Base-by-base conservation (phyloP, 2,888 invertebrate genomes). In the Oxytorus armatus region DNA sequence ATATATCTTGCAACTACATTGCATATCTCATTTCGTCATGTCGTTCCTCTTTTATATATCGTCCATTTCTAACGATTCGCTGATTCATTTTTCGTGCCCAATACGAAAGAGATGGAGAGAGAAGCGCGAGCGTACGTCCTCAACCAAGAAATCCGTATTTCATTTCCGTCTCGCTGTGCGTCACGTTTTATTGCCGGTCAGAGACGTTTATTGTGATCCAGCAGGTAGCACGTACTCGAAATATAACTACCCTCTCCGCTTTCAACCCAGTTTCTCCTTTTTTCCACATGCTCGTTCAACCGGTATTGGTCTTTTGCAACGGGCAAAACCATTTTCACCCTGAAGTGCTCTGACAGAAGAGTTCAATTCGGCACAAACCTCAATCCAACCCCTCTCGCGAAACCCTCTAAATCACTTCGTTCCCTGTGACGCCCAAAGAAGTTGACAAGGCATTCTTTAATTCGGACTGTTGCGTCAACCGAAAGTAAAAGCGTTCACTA, bases 201-300 rank as follows among this genome's bases (percentile, higher is more conserved):
- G 76, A 68, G 81, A 81, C 78, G 72, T 81, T 81, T 75, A 81
- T 81, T 72, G 81, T 79, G 79, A 81, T 81, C 79, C 81, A 76
- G 74, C 79, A 63, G 72, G 79, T 68, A 73, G 76, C 79, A 80
- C 79, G 79, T 80, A 73, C 55, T 33, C 11, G 72, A 72, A 33
- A 80, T 80, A 80, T 55, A 55, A 79, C 42, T 51, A 11, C 11
- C 8, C 44, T n/a, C 14, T 42, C 42, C 47, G 10, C 11, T 14
- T 29, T n/a, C 14, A 23, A 8, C 29, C 44, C 1, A 33, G 14
- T 8, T 29, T 16, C 59, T 36, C 47, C 11, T 21, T 18, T 44
- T 5, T 18, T 55, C 47, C 33, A 29, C 29, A 29, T 10, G 3
- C 10, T 36, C 36, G 1, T 8, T 10, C 36, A 8, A 36, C 36